Base-by-base conservation (phyloP, 2,797 vertebrate species). In the Pseudomugil gertrudae region DNA sequence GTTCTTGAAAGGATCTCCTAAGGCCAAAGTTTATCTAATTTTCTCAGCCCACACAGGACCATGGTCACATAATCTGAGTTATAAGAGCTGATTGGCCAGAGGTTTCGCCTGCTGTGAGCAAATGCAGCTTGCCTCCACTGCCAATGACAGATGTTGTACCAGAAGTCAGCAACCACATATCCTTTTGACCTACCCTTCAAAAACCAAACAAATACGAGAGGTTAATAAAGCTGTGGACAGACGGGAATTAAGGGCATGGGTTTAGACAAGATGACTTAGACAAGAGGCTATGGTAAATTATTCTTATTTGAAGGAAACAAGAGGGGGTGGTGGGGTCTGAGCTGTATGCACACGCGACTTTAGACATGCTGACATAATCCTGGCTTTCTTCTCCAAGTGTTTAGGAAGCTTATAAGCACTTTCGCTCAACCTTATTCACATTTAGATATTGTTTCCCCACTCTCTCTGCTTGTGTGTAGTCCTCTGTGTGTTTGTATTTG, bases 181-280 rank as follows among this genome's bases (percentile, higher is more conserved):
- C 74, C 78, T 51, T 72, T 35, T 83, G 87, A 87, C 85, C 78
- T 80, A 70, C 79, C 76, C 78, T 82, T 79, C 47, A 84, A 65
- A 78, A 67, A 64, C 43, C 58, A 69, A 72, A 55, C 61, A 80
- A 77, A 63, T 79, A 76, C 17, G 45, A 60, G 66, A 88, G 80
- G 80, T 80, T 62, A 84, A 86, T 85, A 84, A 84, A 80, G 78
- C 76, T 38, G 59, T 60, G 67, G 87, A 88, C 90, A 90, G 87
- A 91, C 62, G 87, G 88, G 89, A 79, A 89, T 91, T 90, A 84
- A 89, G 88, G 89, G 76, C 90, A 87, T 9, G 55, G 61, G 88
- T 87, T 92, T 87, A 90, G 83, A 87, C 45, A 54, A 84, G 79
- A 84, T 66, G 45, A 47, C 9, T 47, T 47, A 47, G 21, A 47